phyloP scores from a whole-genome alignment of 2,797 vertebrate genomes.

The Gallinago solitaria region DNA sequence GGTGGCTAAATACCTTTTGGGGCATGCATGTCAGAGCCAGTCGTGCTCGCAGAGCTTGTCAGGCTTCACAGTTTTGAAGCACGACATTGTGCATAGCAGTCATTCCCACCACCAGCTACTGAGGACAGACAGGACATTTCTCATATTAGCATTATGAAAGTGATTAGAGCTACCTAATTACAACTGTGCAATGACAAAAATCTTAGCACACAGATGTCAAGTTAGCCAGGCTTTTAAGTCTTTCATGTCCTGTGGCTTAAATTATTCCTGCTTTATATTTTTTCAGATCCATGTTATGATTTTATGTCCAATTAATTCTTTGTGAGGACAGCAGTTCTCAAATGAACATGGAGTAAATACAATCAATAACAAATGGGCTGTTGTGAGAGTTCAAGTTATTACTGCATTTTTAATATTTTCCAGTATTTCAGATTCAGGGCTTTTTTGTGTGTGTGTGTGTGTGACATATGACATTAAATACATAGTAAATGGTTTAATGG shows the following conservation, averaged over 20 bases:
- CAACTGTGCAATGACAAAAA: conserved; percentile 34
- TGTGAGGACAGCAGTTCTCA: conserved; percentile 15
- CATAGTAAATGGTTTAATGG: background rate
- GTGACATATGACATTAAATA: background rate
- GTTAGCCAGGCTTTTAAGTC: conserved; percentile 6
- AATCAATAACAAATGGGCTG: background rate
- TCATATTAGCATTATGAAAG: background rate
- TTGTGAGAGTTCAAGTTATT: background rate
- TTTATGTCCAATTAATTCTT: conserved; percentile 47
- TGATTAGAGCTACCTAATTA: conserved; percentile 57
- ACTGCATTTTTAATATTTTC: background rate
- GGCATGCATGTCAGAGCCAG: background rate
- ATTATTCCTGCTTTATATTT: conserved; percentile 5
- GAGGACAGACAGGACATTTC: conserved; percentile 16
- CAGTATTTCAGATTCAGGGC: background rate
- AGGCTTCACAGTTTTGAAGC: background rate
- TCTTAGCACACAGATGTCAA: background rate
- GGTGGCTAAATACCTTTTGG: background rate
- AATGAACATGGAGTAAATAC: background rate
- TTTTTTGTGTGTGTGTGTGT: background rate
- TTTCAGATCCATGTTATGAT: conserved; percentile 9
- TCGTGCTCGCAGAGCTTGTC: background rate
- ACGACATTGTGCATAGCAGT: background rate
- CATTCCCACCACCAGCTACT: background rate
- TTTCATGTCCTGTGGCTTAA: background rate